phyloP scores from a whole-genome alignment of 2,797 vertebrate genomes.

The Pseudopleuronectes americanus region DNA sequence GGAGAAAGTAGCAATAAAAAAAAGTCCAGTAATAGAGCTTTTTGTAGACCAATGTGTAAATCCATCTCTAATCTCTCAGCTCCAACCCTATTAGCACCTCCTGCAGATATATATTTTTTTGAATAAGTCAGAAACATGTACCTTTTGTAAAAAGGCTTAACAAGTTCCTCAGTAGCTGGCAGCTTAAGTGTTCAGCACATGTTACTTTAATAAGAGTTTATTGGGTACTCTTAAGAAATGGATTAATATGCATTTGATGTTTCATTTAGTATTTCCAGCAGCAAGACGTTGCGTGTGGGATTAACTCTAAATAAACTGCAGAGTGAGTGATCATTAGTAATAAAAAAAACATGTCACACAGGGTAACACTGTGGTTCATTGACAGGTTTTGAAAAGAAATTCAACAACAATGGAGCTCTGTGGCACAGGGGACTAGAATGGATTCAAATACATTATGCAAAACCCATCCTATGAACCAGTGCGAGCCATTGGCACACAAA shows the following conservation, averaged over 20 bases:
- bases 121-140: too few species aligned
- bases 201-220: not conserved
- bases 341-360: not conserved
- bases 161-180: too few species aligned
- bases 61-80: not conserved
- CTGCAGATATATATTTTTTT: too few species aligned
- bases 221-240: not conserved
- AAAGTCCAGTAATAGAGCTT: not conserved
- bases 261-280: not conserved
- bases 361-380: not conserved
- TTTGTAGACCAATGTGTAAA: not conserved
- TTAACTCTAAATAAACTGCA: not conserved
- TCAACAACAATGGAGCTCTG: not conserved
- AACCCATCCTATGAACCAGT: too few species aligned
- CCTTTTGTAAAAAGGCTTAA: too few species aligned
- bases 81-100: not conserved
- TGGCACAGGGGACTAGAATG: not conserved
- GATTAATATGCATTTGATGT: too few species aligned
- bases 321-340: not conserved
- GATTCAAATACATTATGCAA: too few species aligned
- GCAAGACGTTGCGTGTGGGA: not conserved
- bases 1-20: not conserved
- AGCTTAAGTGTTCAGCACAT: not conserved
- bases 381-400: not conserved
- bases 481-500: not conserved